Evolutionary conservation across 2,888 invertebrate genomes (phyloP).

Genomic region (Tupiocoris notatus): DNA sequence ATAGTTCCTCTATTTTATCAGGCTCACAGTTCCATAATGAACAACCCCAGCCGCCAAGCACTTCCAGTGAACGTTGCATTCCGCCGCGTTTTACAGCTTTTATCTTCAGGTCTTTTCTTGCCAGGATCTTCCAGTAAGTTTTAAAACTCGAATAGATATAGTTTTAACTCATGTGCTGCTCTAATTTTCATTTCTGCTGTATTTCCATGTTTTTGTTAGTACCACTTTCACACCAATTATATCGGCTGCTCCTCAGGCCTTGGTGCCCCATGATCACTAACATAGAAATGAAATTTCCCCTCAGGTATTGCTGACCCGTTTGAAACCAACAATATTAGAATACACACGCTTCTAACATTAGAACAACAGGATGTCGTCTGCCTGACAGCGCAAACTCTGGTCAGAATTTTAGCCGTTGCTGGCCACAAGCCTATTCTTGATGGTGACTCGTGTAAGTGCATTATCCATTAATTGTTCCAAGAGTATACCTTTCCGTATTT

Average conservation of each 20-base stretch:
- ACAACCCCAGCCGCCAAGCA: conserved; percentile 90
- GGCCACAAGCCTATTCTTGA: conserved; percentile 89
- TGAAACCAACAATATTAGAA: conserved; percentile 82
- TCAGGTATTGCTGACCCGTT: conserved; percentile 84
- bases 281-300: too few relatives aligned
- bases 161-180: too few relatives aligned
- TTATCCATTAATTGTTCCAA: too few relatives aligned
- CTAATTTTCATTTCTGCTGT: too few relatives aligned
- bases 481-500: too few relatives aligned
- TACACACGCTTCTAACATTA: conserved; percentile 85
- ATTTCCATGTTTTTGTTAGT: too few relatives aligned
- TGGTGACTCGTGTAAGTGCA: conserved; percentile 57
- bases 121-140: conserved; percentile 79
- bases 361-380: conserved; percentile 93
- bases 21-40: conserved; percentile 95
- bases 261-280: too few relatives aligned
- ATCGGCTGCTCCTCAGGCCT: too few relatives aligned
- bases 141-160: too few relatives aligned
- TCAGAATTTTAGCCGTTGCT: conserved; percentile 88
- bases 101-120: conserved; percentile 91
- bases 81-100: conserved; percentile 81
- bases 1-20: conserved; percentile 50
- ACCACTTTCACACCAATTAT: too few relatives aligned
- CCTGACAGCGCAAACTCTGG: conserved; percentile 86
- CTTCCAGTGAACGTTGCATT: conserved; percentile 90